phyloP scores from a whole-genome alignment of 2,797 vertebrate genomes.

The Rhinella marina region DNA sequence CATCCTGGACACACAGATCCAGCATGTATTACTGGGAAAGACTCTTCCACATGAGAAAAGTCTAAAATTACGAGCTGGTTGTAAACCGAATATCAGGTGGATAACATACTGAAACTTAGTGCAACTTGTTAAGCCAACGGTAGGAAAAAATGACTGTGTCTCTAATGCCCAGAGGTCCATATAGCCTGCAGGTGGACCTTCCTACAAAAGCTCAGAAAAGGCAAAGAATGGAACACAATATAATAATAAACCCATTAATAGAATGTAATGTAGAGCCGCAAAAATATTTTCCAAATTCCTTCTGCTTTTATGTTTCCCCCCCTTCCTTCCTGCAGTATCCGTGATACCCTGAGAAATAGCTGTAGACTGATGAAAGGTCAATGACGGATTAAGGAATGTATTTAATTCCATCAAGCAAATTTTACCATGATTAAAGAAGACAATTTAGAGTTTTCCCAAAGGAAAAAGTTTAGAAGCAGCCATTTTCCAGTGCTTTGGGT shows the following conservation, averaged over 20 bases:
- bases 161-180: background rate
- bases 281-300: slow-evolving; percentile 27
- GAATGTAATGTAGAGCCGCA: background rate
- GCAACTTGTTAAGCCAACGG: too few species aligned
- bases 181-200: background rate
- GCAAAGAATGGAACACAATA: background rate
- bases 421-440: background rate
- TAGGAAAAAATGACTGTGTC: too few species aligned
- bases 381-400: slow-evolving; percentile 35
- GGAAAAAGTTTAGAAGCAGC: background rate
- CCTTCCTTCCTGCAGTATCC: background rate
- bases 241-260: background rate
- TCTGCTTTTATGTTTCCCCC: background rate
- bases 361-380: slow-evolving; percentile 22
- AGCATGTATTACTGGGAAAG: too few species aligned
- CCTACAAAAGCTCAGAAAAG: background rate
- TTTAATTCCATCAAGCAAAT: slow-evolving; percentile 37
- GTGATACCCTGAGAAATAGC: background rate
- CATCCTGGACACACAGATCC: too few species aligned
- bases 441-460: background rate
- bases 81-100: too few species aligned
- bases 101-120: too few species aligned
- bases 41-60: too few species aligned
- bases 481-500: background rate
- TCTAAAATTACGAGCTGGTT: too few species aligned